phyloP scores from a whole-genome alignment of 2,797 vertebrate genomes.

The Darevskia mixta region DNA sequence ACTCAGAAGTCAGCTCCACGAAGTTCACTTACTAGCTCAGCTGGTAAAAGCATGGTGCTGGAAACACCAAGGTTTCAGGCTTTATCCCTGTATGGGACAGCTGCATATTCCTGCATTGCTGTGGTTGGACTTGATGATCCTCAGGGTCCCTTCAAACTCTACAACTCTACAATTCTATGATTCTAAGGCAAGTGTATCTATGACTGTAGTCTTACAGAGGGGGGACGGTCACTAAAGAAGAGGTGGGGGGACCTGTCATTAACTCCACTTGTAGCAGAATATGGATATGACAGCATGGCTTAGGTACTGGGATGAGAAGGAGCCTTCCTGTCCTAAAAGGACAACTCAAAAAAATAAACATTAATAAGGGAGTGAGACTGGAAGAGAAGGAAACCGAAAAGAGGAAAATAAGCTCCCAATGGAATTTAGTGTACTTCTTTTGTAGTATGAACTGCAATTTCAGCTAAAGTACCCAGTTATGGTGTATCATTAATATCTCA shows the following conservation, averaged over 20 bases:
- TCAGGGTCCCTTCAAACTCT: too few species aligned
- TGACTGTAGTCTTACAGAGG: neutral
- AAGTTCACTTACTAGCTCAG: neutral
- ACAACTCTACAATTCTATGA: too few species aligned
- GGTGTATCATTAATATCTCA: neutral
- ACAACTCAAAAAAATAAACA: neutral
- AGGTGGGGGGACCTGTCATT: neutral
- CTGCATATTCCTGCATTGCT: too few species aligned
- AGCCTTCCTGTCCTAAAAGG: neutral
- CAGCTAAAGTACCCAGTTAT: neutral
- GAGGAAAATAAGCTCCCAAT: neutral
- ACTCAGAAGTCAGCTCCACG: neutral
- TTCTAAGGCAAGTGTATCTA: neutral
- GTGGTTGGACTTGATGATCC: too few species aligned
- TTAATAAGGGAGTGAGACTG: neutral
- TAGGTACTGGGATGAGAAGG: neutral
- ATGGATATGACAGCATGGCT: neutral
- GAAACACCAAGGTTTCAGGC: too few species aligned
- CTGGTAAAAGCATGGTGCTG: too few species aligned
- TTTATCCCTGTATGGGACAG: too few species aligned
- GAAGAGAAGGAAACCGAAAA: neutral
- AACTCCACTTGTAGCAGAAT: neutral
- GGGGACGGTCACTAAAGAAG: neutral
- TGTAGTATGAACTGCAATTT: neutral
- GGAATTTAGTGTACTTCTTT: neutral